Conservation (phyloP, 2,113 vertebrate genomes). For the Dicerorhinus sumatrensis region DNA sequence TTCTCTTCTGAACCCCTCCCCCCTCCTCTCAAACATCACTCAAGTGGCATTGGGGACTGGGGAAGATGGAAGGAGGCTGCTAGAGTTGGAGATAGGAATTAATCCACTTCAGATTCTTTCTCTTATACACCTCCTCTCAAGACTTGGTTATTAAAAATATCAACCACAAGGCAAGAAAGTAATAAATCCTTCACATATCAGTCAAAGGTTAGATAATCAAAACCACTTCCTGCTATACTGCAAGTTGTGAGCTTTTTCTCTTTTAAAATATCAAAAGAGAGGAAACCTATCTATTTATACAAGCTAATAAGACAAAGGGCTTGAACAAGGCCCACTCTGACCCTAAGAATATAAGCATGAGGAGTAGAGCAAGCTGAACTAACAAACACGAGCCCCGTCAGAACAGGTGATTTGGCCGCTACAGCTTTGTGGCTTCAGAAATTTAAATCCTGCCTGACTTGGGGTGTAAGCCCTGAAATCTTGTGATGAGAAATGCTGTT, state of each 20-base stretch:
- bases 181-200: slow-evolving; percentile 29
- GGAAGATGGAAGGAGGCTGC: neutral
- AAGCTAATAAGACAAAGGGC: neutral
- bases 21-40: neutral
- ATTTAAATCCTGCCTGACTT: neutral
- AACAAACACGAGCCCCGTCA: neutral
- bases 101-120: neutral
- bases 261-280: slow-evolving; percentile 5
- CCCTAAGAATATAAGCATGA: neutral
- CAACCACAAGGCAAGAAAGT: neutral
- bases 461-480: neutral
- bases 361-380: neutral
- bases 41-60: neutral
- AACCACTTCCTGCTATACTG: neutral
- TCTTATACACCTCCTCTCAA: neutral
- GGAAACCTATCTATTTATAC: neutral
- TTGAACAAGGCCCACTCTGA: neutral
- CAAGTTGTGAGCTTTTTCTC: neutral
- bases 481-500: slow-evolving; percentile 42
- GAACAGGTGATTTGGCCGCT: neutral
- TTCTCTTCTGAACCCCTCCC: neutral
- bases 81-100: neutral
- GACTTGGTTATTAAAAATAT: neutral
- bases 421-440: neutral
- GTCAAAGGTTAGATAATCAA: neutral